phyloP scores from a whole-genome alignment of 2,888 invertebrate genomes.

The Tricholauxania praeusta region DNA sequence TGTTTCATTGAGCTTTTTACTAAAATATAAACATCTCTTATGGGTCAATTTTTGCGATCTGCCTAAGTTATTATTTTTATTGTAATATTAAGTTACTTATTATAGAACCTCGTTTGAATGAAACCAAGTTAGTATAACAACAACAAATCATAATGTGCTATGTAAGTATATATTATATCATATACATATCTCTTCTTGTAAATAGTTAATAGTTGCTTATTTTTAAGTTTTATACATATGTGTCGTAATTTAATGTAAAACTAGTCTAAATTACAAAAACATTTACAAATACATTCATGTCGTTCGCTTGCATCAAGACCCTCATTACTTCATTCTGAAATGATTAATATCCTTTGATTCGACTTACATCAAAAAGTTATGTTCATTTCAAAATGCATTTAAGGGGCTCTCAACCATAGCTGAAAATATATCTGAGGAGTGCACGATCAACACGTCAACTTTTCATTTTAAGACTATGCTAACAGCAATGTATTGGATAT shows the following conservation, averaged over 20 bases:
- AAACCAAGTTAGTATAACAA: no score
- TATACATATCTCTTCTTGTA: not conserved
- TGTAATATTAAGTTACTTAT: slow-evolving; percentile 38
- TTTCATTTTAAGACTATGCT: no score
- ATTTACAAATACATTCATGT: not conserved
- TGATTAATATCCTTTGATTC: no score
- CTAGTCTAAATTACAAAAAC: slow-evolving; percentile 6
- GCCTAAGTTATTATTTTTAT: slow-evolving; percentile 43
- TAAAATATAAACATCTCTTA: slow-evolving; percentile 33
- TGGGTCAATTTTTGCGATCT: slow-evolving; percentile 59
- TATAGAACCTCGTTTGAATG: slow-evolving; percentile 50
- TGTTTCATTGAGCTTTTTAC: slow-evolving; percentile 24
- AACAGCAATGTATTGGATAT: no score
- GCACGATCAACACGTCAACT: no score
- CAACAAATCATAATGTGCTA: not conserved
- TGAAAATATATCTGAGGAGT: no score
- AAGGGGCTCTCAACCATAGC: no score
- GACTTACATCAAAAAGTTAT: no score
- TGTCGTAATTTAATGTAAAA: not conserved
- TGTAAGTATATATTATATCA: slow-evolving; percentile 1
- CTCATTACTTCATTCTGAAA: no score
- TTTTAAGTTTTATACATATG: slow-evolving; percentile 2
- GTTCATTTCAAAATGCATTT: no score
- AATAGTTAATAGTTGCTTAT: slow-evolving; percentile 18
- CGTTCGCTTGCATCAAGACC: not conserved